Base-by-base conservation (phyloP, 2,113 vertebrate species). In the Bos javanicus region DNA sequence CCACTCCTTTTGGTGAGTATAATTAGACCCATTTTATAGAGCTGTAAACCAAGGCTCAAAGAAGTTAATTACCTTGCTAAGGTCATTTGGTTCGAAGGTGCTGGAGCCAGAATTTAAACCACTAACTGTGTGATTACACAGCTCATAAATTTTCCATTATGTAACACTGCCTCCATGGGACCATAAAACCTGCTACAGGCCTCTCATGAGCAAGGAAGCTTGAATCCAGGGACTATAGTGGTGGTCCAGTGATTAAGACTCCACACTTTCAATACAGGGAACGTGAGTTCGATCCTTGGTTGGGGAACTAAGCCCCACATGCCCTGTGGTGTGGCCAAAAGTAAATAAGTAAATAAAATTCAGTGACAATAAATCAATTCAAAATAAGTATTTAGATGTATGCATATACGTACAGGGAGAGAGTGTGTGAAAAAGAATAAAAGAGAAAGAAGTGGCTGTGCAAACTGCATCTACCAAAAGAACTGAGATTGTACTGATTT, bases 21-120 rank as follows among this genome's bases (percentile, higher is more conserved):
- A 60, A 90, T 90, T 74, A 74, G 93, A 88, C 90, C 93, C 91
- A 97, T 91, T 98, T 91, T 86, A 96, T 81, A 85, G 57, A 87
- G 62, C 64, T 96, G 13, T 92, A 98, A 98, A 98, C 87, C 1
- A 3, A 92, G 93, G 39, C 33, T 60, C 78, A 30, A 52, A 54
- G 48, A 93, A 30, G 76, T 87, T 86, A 90, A 56, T 7, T 60
- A 74, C 71, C 6, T 57, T 59, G 30, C 39, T 56, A 52, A n/a
- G 12, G 60, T 82, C 83, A 91, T 60, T 30, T 17, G 67, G 21
- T 54, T 59, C 84, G 81, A 94, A 88, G n/a, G 74, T 25, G 21
- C 59, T 23, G 3, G 54, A 96, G 54, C 48, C 52, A 85, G 81
- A 90, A 92, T 54, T 90, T 64, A 92, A 97, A 84, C 59, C 14